These are phyloP conservation scores for Scaptomyza cyrtandrae DNA, from an alignment of 2,888 invertebrate genomes.

Conservation along the genomic window DNA sequence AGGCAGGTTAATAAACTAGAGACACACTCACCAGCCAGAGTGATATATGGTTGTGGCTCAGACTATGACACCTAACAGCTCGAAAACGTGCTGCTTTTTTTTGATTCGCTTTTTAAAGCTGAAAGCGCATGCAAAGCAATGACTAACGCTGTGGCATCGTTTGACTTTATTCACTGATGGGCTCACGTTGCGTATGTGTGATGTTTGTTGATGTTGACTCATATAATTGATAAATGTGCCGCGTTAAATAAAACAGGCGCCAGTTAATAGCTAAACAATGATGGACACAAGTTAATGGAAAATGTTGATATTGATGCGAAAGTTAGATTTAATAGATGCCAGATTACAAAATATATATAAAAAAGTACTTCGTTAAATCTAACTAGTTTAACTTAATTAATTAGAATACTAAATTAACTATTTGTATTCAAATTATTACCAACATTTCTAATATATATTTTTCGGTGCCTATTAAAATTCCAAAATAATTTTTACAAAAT, in stretches of 20 bases:
- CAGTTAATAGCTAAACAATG: conserved; percentile 32
- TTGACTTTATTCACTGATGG: conserved; percentile 22
- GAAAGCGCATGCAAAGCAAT: conserved; percentile 29
- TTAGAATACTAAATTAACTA: no score
- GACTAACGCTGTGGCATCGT: conserved; percentile 6
- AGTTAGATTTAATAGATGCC: background rate
- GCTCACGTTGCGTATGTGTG: conserved; percentile 64
- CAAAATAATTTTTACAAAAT: no score
- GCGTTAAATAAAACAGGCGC: conserved; percentile 52
- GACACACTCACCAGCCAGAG: conserved; percentile 46
- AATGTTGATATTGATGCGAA: background rate
- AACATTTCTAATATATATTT: no score
- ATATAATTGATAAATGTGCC: conserved; percentile 56
- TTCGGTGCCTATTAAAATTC: no score
- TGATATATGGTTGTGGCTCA: conserved; percentile 73
- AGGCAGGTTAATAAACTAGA: conserved; percentile 70
- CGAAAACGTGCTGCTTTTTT: conserved; percentile 61
- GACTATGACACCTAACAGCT: conserved; percentile 71
- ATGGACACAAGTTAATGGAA: conserved; percentile 19
- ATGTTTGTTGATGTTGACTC: conserved; percentile 41
- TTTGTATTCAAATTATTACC: no score
- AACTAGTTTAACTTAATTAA: no score
- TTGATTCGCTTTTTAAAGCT: conserved; percentile 24
- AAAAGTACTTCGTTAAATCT: no score
- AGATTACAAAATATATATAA: background rate